Conservation (phyloP, 1,140 invertebrate genomes). For the Brachionus calyciflorus region DNA sequence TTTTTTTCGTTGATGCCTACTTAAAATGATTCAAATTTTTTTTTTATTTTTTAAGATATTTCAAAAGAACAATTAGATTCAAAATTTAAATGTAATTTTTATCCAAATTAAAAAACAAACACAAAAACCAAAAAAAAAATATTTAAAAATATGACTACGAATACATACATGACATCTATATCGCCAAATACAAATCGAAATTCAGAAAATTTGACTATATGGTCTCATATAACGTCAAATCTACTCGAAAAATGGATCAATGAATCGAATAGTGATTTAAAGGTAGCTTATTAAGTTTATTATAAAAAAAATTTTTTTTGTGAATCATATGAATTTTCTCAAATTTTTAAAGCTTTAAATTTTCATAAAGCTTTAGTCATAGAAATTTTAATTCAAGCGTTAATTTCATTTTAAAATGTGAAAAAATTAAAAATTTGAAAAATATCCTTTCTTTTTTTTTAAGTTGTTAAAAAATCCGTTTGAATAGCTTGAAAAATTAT, state of each 20-base stretch:
- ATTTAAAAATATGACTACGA: neutral
- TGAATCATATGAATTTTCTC: neutral
- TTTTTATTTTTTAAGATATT: neutral
- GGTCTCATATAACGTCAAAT: constrained; percentile 27
- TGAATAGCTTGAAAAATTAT: too few species aligned
- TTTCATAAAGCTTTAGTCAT: too few species aligned
- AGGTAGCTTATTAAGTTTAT: neutral
- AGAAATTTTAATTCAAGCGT: too few species aligned
- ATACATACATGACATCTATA: neutral
- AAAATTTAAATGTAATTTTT: too few species aligned
- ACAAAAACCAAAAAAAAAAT: neutral
- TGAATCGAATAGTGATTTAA: neutral
- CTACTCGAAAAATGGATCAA: constrained; percentile 14
- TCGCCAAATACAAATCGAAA: neutral
- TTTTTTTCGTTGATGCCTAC: too few species aligned
- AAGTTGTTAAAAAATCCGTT: too few species aligned
- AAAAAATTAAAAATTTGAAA: too few species aligned
- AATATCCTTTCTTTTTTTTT: too few species aligned
- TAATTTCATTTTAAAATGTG: too few species aligned
- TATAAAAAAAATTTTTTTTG: neutral
- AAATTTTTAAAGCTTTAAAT: too few species aligned
- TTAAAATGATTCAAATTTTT: neutral
- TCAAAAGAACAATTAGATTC: too few species aligned
- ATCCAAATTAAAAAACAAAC: neutral
- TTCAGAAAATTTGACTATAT: constrained; percentile 8